Evolutionary conservation across 1,140 invertebrate genomes (phyloP).

Genomic region (Aphelinus certus): DNA sequence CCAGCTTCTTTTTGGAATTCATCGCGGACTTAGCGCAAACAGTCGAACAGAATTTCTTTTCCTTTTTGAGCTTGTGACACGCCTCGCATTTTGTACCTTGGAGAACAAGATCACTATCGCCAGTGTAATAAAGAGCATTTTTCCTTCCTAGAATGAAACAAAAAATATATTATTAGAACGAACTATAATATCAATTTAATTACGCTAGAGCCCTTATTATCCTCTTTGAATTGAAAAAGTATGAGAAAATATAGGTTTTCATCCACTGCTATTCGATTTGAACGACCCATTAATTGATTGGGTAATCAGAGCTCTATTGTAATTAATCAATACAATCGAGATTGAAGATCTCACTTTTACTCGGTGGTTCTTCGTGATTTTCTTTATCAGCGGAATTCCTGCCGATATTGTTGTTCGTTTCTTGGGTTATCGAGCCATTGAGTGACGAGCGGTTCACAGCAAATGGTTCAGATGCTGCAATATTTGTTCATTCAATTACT

Average conservation of each 20-base stretch:
- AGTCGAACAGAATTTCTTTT: constrained; percentile 82
- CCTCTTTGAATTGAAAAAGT: too few species aligned
- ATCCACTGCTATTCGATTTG: too few species aligned
- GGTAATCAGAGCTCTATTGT: too few species aligned
- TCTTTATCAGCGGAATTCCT: constrained; percentile 65
- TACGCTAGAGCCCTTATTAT: too few species aligned
- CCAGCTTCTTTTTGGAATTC: too few species aligned
- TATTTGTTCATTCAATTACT: background rate
- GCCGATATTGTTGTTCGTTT: constrained; percentile 60
- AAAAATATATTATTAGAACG: too few species aligned
- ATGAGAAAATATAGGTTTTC: too few species aligned
- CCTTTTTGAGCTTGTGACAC: constrained; percentile 80
- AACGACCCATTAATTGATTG: too few species aligned
- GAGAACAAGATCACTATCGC: constrained; percentile 60
- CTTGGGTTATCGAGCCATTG: constrained; percentile 63
- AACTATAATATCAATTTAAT: too few species aligned
- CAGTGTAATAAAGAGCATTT: constrained; percentile 57
- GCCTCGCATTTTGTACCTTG: constrained; percentile 79
- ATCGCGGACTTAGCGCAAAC: constrained; percentile 72
- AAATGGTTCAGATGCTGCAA: constrained; percentile 81
- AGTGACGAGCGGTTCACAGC: constrained; percentile 77
- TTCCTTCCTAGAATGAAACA: constrained; percentile 53
- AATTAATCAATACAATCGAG: too few species aligned
- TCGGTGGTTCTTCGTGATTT: constrained; percentile 76
- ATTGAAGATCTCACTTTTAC: constrained; percentile 27